phyloP scores from a whole-genome alignment of 2,797 vertebrate genomes.

The Pseudotriccus pelzelni region DNA sequence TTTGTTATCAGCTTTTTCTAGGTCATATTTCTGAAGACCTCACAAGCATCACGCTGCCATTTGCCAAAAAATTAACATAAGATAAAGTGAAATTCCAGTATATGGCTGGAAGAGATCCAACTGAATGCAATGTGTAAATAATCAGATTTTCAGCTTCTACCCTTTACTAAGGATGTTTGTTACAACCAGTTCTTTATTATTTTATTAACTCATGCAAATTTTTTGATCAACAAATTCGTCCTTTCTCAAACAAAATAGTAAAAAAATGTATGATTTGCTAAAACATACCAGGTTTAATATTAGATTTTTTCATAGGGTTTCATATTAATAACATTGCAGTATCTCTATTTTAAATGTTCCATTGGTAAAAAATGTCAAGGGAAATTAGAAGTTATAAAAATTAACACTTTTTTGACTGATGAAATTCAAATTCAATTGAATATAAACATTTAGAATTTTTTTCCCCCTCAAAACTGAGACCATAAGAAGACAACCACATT shows the following conservation, averaged over 20 bases:
- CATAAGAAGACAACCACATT: background rate
- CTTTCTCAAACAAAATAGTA: background rate
- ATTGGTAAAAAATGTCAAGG: background rate
- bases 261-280: background rate
- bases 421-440: background rate
- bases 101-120: slow-evolving; percentile 12
- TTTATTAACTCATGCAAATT: background rate
- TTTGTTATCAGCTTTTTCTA: slow-evolving; percentile 23
- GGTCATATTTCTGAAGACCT: slow-evolving; percentile 6
- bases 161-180: background rate
- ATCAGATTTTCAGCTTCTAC: slow-evolving; percentile 2
- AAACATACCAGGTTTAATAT: background rate
- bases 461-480: background rate
- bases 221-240: background rate
- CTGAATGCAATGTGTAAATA: slow-evolving; percentile 2
- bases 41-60: background rate
- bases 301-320: background rate
- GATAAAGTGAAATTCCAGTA: slow-evolving; percentile 21
- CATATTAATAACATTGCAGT: background rate
- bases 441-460: background rate
- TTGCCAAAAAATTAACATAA: slow-evolving; percentile 44
- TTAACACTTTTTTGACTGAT: background rate
- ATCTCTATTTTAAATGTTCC: background rate
- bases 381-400: background rate
- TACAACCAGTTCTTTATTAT: background rate